Conservation (phyloP, 1,140 invertebrate species). For the Halyomorpha halys region DNA sequence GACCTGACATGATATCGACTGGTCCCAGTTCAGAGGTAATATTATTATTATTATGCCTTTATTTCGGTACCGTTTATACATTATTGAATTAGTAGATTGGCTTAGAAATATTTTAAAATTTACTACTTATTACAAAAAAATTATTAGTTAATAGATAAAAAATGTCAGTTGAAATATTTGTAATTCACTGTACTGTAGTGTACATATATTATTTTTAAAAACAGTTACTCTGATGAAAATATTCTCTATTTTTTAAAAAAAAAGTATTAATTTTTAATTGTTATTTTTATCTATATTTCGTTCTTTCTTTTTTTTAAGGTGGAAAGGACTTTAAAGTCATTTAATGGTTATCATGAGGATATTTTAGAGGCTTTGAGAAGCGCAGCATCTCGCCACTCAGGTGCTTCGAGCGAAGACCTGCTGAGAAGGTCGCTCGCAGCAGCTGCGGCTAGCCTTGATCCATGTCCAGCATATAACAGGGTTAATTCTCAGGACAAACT, state of each 20-base stretch:
- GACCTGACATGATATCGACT: conserved; percentile 24
- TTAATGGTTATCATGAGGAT: conserved; percentile 88
- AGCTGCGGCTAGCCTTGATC: conserved; percentile 25
- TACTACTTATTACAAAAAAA: too few species aligned
- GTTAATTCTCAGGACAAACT: conserved; percentile 33
- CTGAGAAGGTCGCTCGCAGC: conserved; percentile 30
- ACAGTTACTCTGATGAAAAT: too few species aligned
- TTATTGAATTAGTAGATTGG: too few species aligned
- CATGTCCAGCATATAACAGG: conserved; percentile 29
- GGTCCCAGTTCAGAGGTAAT: conserved; percentile 38
- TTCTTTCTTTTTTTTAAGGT: conserved; percentile 42
- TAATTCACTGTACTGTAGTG: too few species aligned
- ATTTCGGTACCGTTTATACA: too few species aligned
- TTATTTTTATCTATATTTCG: too few species aligned
- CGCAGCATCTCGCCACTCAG: conserved; percentile 44
- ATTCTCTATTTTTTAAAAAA: too few species aligned
- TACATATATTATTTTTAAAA: too few species aligned
- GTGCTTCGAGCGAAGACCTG: conserved; percentile 31
- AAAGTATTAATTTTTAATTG: too few species aligned
- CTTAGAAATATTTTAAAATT: too few species aligned
- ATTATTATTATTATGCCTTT: conserved; percentile 14
- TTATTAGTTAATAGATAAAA: too few species aligned
- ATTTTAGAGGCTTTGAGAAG: conserved; percentile 76
- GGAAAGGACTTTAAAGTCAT: conserved; percentile 67
- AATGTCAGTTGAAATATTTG: too few species aligned